A percentile compares a stretch with the other conserved stretches of the same genome.
phyloP scores from a whole-genome alignment of 2,888 invertebrate genomes.

The Scaptomyza tumidula region DNA sequence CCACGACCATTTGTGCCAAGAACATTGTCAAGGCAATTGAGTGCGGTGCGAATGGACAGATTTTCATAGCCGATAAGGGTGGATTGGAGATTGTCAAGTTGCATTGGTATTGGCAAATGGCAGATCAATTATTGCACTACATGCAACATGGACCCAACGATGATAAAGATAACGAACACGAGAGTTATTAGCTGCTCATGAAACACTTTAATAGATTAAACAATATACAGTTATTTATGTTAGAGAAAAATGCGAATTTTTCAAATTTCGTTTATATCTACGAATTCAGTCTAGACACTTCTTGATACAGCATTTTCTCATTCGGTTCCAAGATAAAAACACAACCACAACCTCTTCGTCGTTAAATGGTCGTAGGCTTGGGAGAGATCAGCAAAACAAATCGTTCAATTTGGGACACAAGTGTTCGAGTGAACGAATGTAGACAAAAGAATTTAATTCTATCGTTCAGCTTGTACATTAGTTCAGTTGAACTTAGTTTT shows the following conservation, averaged over 20 bases:
- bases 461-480: neutral
- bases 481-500: neutral
- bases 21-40: constrained; percentile 81
- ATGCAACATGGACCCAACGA: constrained; percentile 50
- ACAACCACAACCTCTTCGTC: neutral
- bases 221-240: neutral
- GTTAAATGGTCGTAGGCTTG: neutral
- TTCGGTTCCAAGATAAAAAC: neutral
- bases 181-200: neutral
- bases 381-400: neutral
- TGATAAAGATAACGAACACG: constrained; percentile 28
- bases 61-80: constrained; percentile 81
- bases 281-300: neutral
- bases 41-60: constrained; percentile 74
- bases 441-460: neutral
- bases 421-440: neutral
- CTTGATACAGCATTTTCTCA: neutral
- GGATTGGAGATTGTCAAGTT: constrained; percentile 70
- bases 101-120: constrained; percentile 79
- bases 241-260: neutral
- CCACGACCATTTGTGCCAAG: constrained; percentile 69
- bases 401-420: neutral
- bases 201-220: neutral
- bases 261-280: neutral
- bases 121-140: constrained; percentile 64